Conservation (phyloP, 2,113 vertebrate genomes). For the Falco punctatus region DNA sequence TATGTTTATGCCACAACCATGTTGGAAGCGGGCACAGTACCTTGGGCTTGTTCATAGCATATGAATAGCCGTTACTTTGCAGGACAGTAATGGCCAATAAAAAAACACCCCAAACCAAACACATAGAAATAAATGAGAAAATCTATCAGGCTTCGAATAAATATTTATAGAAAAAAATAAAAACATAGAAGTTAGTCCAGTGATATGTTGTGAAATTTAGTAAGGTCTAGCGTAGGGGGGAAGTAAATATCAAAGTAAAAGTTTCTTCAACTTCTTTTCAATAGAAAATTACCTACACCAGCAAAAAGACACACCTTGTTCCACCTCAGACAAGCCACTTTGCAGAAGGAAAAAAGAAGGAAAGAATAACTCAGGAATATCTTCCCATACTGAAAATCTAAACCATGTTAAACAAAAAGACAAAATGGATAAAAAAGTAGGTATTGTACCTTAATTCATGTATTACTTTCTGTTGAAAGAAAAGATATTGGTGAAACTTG, state of each 20-base stretch:
- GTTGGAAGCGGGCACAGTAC: not conserved
- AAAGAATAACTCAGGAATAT: conserved; percentile 14
- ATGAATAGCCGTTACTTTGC: not conserved
- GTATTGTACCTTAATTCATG: not conserved
- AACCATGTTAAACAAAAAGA: not conserved
- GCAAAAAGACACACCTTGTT: not conserved
- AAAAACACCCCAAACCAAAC: not conserved
- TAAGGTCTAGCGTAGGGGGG: not conserved
- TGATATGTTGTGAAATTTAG: not conserved
- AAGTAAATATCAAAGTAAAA: not conserved
- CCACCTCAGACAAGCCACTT: not conserved
- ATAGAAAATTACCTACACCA: conserved; percentile 30
- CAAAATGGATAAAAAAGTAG: conserved; percentile 28
- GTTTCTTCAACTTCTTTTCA: not conserved
- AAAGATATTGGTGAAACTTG: not conserved
- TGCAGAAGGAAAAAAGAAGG: conserved; percentile 23
- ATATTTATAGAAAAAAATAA: not conserved
- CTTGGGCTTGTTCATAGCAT: not conserved
- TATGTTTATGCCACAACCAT: not conserved
- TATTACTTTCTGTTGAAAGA: not conserved
- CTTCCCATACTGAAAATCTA: not conserved
- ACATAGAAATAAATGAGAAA: not conserved
- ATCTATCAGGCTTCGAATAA: not conserved
- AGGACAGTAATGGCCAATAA: not conserved
- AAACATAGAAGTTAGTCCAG: not conserved